Conservation (phyloP, 2,113 vertebrate genomes). For the Amazona vittata region DNA sequence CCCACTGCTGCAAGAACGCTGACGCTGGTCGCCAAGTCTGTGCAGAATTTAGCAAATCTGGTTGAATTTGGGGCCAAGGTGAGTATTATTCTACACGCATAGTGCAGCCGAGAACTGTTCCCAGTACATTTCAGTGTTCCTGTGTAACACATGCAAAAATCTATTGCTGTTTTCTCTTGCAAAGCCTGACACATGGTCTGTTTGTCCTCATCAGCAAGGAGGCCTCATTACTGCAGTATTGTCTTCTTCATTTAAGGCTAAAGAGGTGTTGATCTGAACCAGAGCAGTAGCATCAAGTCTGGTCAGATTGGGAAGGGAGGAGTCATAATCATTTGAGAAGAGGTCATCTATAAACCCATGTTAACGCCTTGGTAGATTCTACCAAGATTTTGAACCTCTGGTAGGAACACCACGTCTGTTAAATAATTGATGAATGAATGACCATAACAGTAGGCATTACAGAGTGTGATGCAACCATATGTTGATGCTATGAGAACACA, state of each 20-base stretch:
- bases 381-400: background rate
- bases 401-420: background rate
- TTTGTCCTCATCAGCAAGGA: background rate
- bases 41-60: conserved; percentile 98
- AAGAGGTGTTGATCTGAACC: background rate
- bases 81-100: background rate
- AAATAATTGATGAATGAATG: background rate
- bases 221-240: rapidly evolving
- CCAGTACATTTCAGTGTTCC: background rate
- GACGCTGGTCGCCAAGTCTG: conserved; percentile 96
- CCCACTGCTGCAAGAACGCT: conserved; percentile 93
- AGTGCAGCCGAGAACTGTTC: background rate
- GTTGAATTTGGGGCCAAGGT: conserved; percentile 99
- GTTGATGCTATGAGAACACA: background rate
- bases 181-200: background rate
- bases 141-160: background rate
- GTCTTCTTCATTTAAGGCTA: background rate
- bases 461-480: too few relatives aligned
- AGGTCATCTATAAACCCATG: background rate
- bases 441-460: background rate
- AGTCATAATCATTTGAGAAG: background rate
- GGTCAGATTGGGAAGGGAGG: background rate
- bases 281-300: background rate
- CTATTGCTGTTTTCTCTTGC: rapidly evolving
- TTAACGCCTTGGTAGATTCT: background rate